Evolutionary conservation across 2,888 invertebrate species (phyloP).

Genomic region (Drosophila affinis): DNA sequence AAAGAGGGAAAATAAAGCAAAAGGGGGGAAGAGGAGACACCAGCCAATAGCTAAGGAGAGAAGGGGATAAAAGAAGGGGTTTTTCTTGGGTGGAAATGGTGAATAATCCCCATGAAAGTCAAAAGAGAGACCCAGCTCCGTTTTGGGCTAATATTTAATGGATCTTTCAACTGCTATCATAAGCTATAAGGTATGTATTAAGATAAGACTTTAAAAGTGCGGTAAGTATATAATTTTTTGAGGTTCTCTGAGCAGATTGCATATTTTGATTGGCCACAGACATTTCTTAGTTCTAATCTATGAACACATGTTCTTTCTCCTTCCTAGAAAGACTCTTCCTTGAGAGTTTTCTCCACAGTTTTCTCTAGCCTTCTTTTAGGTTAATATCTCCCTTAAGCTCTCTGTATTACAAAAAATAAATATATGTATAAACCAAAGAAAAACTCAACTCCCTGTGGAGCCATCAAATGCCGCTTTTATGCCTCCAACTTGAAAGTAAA

Average conservation of each 20-base stretch:
- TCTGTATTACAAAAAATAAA: not conserved
- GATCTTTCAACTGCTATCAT: not conserved
- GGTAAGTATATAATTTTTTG: too few species aligned
- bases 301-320: too few species aligned
- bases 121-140: not conserved
- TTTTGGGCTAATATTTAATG: not conserved
- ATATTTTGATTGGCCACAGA: not conserved
- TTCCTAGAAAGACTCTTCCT: not conserved
- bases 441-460: slow-evolving; percentile 2
- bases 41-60: not conserved
- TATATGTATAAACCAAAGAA: not conserved
- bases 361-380: too few species aligned
- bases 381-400: not conserved
- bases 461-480: slow-evolving; percentile 15
- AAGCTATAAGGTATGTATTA: not conserved
- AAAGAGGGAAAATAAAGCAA: not conserved
- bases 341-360: too few species aligned
- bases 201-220: too few species aligned
- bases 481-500: slow-evolving; percentile 9
- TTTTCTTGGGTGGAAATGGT: too few species aligned
- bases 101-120: too few species aligned
- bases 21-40: not conserved
- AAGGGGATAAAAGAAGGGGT: not conserved
- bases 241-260: too few species aligned
- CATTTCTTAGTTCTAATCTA: not conserved